Conservation (phyloP, 1,140 invertebrate species). For the Centruroides vittatus region DNA sequence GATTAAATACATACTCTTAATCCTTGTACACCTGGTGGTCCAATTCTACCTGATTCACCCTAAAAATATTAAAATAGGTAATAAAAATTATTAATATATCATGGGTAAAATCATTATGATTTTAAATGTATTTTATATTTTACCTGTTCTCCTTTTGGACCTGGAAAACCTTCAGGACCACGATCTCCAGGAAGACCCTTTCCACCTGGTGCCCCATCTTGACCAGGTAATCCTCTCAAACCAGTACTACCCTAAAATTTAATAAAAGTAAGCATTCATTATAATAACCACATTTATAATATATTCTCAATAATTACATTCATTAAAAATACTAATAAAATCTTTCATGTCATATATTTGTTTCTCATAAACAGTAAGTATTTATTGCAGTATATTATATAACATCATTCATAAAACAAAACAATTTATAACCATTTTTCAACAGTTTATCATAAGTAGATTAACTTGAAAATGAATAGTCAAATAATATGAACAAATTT, state of each 20-base stretch:
- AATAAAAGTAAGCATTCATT: neutral
- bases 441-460: no score
- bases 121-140: no score
- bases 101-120: neutral
- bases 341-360: neutral
- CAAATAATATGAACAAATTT: no score
- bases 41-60: slow-evolving; percentile 58
- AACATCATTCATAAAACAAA: neutral
- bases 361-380: neutral
- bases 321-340: no score
- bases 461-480: no score
- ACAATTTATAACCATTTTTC: neutral
- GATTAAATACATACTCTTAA: slow-evolving; percentile 18
- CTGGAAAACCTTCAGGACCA: slow-evolving; percentile 62
- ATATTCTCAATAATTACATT: neutral
- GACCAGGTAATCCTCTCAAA: slow-evolving; percentile 14
- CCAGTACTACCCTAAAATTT: slow-evolving; percentile 10
- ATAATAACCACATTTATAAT: neutral
- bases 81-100: neutral
- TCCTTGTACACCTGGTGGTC: slow-evolving; percentile 55
- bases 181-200: slow-evolving; percentile 61
- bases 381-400: neutral
- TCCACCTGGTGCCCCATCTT: slow-evolving; percentile 38
- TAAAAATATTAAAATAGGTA: slow-evolving; percentile 2
- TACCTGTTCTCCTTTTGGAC: slow-evolving; percentile 43